Percentiles rank a stretch among this genome's conserved stretches.
Conservation (phyloP, 2,113 vertebrate genomes). For the Odobenus rosmarus region DNA sequence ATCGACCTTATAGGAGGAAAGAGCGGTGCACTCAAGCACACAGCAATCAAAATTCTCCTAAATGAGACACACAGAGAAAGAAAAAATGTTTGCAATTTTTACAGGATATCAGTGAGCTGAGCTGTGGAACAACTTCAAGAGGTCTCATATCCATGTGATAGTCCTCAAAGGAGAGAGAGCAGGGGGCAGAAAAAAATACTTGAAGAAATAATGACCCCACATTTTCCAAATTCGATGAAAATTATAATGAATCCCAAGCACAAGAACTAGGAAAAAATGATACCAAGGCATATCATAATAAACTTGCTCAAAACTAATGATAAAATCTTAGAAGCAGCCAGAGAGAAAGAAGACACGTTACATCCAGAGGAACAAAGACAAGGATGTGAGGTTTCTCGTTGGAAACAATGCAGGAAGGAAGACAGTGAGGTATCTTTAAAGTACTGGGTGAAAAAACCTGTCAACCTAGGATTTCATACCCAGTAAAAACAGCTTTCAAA, state of each 20-base stretch:
- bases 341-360: neutral
- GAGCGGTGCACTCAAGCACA: neutral
- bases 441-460: neutral
- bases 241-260: neutral
- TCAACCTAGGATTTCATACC: neutral
- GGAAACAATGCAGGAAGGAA: neutral
- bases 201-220: neutral
- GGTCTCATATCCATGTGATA: neutral
- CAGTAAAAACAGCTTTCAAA: neutral
- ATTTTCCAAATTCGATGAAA: neutral
- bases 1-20: neutral
- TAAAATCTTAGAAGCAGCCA: neutral
- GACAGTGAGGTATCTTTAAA: neutral
- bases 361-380: neutral
- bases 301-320: neutral
- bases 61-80: neutral
- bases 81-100: neutral
- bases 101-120: neutral
- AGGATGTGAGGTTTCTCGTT: neutral
- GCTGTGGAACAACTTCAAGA: neutral
- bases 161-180: neutral
- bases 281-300: neutral
- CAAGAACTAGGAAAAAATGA: neutral
- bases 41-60: neutral
- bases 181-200: conserved; percentile 1